Evolutionary conservation across 1,140 invertebrate species (phyloP).

Genomic region (Antheraea pernyi): DNA sequence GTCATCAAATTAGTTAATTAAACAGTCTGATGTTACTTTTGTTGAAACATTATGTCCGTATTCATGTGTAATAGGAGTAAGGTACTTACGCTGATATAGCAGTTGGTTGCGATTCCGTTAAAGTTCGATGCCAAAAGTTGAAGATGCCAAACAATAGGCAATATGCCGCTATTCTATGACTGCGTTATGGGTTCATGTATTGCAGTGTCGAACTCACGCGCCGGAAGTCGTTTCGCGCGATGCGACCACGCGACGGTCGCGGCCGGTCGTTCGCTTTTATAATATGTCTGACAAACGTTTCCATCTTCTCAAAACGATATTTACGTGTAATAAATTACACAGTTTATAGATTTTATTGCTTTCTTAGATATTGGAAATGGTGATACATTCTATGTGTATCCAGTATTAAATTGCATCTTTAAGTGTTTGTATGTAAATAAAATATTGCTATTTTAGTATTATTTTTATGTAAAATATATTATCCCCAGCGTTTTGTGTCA

Average conservation of each 20-base stretch:
- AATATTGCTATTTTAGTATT: no score
- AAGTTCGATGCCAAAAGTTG: constrained; percentile 69
- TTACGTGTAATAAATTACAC: background rate
- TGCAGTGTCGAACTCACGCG: constrained; percentile 50
- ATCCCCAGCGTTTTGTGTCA: no score
- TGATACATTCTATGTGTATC: background rate
- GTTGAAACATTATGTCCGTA: constrained; percentile 47
- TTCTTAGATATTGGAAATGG: background rate
- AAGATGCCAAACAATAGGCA: constrained; percentile 75
- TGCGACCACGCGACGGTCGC: background rate
- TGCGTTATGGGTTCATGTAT: constrained; percentile 57
- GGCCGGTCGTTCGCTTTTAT: background rate
- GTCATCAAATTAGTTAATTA: constrained; percentile 13
- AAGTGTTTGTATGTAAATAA: no score
- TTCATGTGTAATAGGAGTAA: constrained; percentile 59
- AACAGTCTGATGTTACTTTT: constrained; percentile 42
- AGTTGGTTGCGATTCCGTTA: constrained; percentile 49
- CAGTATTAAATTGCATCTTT: background rate
- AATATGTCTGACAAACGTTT: background rate
- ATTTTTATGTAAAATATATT: no score
- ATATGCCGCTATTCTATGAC: constrained; percentile 50
- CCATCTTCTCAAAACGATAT: background rate
- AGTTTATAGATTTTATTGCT: background rate
- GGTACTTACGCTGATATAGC: constrained; percentile 65
- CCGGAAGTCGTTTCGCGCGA: constrained; percentile 51